A percentile compares a stretch with the other conserved stretches of the same genome.
Evolutionary conservation across 1,140 invertebrate species (phyloP).

Genomic region (Ctenoplectra terminalis): DNA sequence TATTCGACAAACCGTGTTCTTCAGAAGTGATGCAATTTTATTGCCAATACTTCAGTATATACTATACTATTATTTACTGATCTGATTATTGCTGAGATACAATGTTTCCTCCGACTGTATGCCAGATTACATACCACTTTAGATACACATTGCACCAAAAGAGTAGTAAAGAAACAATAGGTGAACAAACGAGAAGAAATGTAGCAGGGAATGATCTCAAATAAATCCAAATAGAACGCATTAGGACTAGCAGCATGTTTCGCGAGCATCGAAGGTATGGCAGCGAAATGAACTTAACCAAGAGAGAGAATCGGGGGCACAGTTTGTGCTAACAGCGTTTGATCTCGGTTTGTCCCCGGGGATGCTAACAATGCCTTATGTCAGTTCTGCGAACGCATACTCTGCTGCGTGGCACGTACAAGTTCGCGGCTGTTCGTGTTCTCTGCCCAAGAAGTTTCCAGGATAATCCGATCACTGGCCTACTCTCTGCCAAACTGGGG

Average conservation of each 20-base stretch:
- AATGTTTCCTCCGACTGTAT: too few relatives aligned
- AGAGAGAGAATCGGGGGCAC: conserved; percentile 35
- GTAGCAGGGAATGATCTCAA: neutral
- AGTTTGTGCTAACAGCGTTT: conserved; percentile 66
- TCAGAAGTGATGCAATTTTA: too few relatives aligned
- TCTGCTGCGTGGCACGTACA: conserved; percentile 23
- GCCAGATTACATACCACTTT: too few relatives aligned
- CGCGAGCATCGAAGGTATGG: conserved; percentile 32
- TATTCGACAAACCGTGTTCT: too few relatives aligned
- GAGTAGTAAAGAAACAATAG: neutral
- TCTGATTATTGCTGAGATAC: too few relatives aligned
- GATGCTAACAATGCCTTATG: conserved; percentile 70
- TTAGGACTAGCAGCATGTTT: neutral
- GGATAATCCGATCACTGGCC: conserved; percentile 63
- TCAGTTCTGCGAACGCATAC: conserved; percentile 43
- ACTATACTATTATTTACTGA: too few relatives aligned
- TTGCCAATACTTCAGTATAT: too few relatives aligned
- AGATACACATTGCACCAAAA: neutral
- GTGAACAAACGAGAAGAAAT: neutral
- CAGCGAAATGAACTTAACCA: conserved; percentile 61
- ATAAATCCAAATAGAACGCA: neutral
- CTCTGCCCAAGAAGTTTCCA: conserved; percentile 58
- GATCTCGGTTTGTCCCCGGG: conserved; percentile 64
- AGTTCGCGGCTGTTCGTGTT: conserved; percentile 35
- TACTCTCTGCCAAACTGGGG: conserved; percentile 3